phyloP scores from a whole-genome alignment of 1,140 invertebrate genomes.

The Drosophila equinoxialis region DNA sequence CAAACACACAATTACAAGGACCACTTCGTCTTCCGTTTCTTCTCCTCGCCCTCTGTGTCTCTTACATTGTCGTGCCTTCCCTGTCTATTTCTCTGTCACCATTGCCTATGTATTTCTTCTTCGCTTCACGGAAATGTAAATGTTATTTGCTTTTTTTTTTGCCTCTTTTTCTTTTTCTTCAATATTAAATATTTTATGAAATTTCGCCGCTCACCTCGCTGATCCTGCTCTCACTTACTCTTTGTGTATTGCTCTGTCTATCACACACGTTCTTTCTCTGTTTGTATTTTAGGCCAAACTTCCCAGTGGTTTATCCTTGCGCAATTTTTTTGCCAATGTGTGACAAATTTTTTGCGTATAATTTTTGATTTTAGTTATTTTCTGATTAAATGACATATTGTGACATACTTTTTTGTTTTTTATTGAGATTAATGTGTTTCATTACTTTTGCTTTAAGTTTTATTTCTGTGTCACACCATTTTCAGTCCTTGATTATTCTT shows the following conservation, averaged over 20 bases:
- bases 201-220: slow-evolving; percentile 8
- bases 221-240: neutral
- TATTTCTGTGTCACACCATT: slow-evolving; percentile 75
- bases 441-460: slow-evolving; percentile 3
- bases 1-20: slow-evolving; percentile 29
- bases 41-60: neutral
- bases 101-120: slow-evolving; percentile 3
- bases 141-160: slow-evolving; percentile 75
- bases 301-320: slow-evolving; percentile 63
- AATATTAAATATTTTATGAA: slow-evolving; percentile 13
- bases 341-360: slow-evolving; percentile 72
- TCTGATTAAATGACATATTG: slow-evolving; percentile 77
- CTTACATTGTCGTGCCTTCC: neutral
- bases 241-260: neutral
- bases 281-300: slow-evolving; percentile 64
- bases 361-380: slow-evolving; percentile 77
- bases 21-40: neutral
- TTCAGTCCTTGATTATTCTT: slow-evolving; percentile 11
- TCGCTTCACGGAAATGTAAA: slow-evolving; percentile 56
- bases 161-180: slow-evolving; percentile 7
- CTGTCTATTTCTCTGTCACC: slow-evolving; percentile 1
- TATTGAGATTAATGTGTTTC: slow-evolving; percentile 8
- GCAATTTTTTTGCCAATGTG: slow-evolving; percentile 64
- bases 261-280: neutral
- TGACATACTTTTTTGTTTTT: neutral